These are phyloP conservation scores for Notarius quadriscutis DNA, from an alignment of 2,113 vertebrate genomes.

Conservation along the genomic window DNA sequence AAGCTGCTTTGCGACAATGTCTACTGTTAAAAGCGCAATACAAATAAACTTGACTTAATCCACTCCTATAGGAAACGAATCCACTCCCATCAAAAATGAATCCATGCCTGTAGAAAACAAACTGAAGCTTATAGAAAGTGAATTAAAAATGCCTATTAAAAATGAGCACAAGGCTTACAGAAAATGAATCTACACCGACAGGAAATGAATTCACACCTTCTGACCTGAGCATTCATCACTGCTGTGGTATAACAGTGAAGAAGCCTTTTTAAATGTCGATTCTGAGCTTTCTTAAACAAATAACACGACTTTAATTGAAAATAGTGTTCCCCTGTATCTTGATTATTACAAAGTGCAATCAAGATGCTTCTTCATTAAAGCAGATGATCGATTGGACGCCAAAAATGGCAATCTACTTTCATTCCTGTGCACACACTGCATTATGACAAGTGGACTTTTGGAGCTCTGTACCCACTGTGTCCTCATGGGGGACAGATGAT, in stretches of 20 bases:
- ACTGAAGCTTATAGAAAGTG: not conserved
- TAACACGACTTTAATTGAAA: not conserved
- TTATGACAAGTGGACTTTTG: slow-evolving; percentile 38
- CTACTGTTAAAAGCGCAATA: too few species aligned
- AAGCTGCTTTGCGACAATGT: too few species aligned
- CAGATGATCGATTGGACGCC: slow-evolving; percentile 18
- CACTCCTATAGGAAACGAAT: too few species aligned
- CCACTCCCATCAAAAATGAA: not conserved
- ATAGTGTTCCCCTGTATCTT: not conserved
- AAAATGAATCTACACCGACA: not conserved
- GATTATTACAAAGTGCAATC: slow-evolving; percentile 2
- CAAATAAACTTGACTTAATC: too few species aligned
- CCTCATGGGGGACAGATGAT: slow-evolving; percentile 21
- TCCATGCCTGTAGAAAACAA: not conserved
- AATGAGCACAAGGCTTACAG: too few species aligned
- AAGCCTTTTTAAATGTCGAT: not conserved
- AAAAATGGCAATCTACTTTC: slow-evolving; percentile 24
- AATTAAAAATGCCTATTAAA: too few species aligned
- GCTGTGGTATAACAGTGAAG: too few species aligned
- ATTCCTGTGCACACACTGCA: slow-evolving; percentile 19
- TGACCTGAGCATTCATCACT: too few species aligned
- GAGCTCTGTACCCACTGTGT: slow-evolving; percentile 34
- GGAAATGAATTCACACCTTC: too few species aligned
- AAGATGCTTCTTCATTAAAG: not conserved
- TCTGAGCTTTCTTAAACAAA: not conserved